These are phyloP conservation scores for Hololepta plana DNA, from an alignment of 2,888 invertebrate species.

Conservation along the genomic window DNA sequence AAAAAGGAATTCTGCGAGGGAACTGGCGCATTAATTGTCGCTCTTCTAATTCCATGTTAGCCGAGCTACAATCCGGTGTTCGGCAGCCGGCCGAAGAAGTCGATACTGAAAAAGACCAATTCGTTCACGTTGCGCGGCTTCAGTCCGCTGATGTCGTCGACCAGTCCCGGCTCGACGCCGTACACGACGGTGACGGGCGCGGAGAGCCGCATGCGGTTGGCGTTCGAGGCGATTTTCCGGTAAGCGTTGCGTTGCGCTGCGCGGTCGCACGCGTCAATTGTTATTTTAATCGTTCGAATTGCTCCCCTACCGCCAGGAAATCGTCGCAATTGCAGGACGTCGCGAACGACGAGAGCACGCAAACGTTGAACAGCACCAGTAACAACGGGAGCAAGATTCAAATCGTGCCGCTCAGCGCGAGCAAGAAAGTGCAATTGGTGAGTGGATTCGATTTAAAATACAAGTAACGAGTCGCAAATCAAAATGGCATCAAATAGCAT, in stretches of 20 bases:
- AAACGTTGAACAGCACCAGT: constrained; percentile 16
- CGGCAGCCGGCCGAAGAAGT: constrained; percentile 45
- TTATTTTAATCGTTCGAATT: constrained; percentile 3
- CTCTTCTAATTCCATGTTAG: constrained; percentile 14
- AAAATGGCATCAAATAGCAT: too few species aligned
- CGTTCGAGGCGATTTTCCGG: constrained; percentile 82
- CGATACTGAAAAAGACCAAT: constrained; percentile 86
- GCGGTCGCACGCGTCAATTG: neutral
- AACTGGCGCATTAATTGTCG: neutral
- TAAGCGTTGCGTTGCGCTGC: constrained; percentile 8
- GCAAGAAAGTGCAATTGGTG: constrained; percentile 82
- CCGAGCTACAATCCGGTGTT: constrained; percentile 29
- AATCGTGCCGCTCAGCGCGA: constrained; percentile 41
- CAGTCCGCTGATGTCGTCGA: constrained; percentile 33
- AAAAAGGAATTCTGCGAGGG: too few species aligned
- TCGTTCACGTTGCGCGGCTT: constrained; percentile 53
- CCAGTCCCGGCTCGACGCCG: constrained; percentile 38
- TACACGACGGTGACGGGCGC: constrained; percentile 83
- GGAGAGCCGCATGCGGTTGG: constrained; percentile 69
- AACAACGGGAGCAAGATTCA: constrained; percentile 23
- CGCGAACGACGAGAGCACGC: constrained; percentile 28
- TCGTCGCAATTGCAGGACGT: constrained; percentile 76
- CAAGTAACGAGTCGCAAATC: too few species aligned
- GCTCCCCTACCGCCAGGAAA: constrained; percentile 27
- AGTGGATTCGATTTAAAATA: too few species aligned